Evolutionary conservation across 2,888 invertebrate genomes (phyloP).

Genomic region (Pilophorus perplexus): DNA sequence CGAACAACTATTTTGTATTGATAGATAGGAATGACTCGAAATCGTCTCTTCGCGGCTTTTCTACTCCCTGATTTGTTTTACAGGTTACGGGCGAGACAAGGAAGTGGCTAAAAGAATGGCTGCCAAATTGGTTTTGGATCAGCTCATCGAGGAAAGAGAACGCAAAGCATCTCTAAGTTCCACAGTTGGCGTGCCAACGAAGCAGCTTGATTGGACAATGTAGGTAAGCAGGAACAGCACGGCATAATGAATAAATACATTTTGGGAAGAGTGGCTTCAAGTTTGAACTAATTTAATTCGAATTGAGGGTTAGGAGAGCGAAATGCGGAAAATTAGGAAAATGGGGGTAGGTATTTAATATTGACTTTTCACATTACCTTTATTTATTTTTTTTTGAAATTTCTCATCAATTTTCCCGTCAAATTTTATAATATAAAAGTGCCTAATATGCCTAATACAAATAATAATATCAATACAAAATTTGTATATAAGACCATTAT

Average conservation of each 20-base stretch:
- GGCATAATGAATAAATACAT: too few species aligned
- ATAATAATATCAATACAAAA: too few species aligned
- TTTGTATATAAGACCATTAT: too few species aligned
- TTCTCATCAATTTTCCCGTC: too few species aligned
- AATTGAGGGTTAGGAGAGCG: background rate
- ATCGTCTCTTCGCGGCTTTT: too few species aligned
- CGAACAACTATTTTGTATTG: too few species aligned
- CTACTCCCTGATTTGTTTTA: too few species aligned
- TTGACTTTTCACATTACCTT: background rate
- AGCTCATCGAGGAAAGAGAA: constrained; percentile 27
- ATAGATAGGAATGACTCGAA: too few species aligned
- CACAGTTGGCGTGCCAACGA: background rate
- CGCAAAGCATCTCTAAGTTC: constrained; percentile 2
- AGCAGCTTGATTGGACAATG: constrained; percentile 22
- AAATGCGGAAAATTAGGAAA: too few species aligned
- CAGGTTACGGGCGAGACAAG: constrained; percentile 35
- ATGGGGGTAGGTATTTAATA: too few species aligned
- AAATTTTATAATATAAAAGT: too few species aligned
- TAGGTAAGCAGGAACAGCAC: background rate
- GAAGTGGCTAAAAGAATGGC: constrained; percentile 42
- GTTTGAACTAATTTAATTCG: background rate
- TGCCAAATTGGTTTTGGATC: constrained; percentile 38
- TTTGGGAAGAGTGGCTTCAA: background rate
- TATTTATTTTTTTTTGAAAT: background rate
- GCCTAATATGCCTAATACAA: too few species aligned